A percentile compares a stretch with the other conserved stretches of the same genome.
These are phyloP conservation scores for Riptortus pedestris DNA, from an alignment of 1,140 invertebrate genomes.

Conservation along the genomic window DNA sequence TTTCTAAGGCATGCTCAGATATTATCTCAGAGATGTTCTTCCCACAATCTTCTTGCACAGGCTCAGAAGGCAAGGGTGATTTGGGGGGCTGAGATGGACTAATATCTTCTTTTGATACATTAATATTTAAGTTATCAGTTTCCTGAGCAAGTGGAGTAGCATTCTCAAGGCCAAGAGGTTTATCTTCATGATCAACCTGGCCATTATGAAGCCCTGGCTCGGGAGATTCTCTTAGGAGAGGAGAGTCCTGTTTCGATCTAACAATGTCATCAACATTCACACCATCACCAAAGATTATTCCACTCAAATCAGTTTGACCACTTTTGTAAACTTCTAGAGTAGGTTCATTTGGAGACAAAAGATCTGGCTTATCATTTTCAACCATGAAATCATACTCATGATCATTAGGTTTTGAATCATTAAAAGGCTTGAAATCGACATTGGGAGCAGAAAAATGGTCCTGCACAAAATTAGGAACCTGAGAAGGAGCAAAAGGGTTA, in stretches of 20 bases:
- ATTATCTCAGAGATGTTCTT: too few species aligned
- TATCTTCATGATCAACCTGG: not conserved
- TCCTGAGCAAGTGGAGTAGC: not conserved
- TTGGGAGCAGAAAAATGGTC: conserved; percentile 1
- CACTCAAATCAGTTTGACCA: not conserved
- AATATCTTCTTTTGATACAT: not conserved
- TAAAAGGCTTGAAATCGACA: not conserved
- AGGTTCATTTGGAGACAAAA: not conserved
- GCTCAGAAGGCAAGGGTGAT: not conserved
- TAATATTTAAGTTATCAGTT: too few species aligned
- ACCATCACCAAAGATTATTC: not conserved
- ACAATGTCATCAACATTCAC: not conserved
- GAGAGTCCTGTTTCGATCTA: not conserved
- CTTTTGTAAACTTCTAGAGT: not conserved
- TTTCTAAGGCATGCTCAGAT: not conserved
- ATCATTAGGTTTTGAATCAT: not conserved
- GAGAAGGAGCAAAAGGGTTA: conserved; percentile 3
- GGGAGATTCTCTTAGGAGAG: not conserved
- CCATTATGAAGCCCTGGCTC: not conserved
- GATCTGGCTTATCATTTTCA: not conserved
- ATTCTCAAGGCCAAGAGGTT: not conserved
- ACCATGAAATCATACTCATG: not conserved
- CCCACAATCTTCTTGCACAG: too few species aligned
- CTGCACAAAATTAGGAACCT: not conserved
- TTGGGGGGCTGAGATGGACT: not conserved